Percentiles rank a stretch among this genome's conserved stretches.
Evolutionary conservation across 2,797 vertebrate species (phyloP).

Genomic region (Platyrinchus mystaceus): DNA sequence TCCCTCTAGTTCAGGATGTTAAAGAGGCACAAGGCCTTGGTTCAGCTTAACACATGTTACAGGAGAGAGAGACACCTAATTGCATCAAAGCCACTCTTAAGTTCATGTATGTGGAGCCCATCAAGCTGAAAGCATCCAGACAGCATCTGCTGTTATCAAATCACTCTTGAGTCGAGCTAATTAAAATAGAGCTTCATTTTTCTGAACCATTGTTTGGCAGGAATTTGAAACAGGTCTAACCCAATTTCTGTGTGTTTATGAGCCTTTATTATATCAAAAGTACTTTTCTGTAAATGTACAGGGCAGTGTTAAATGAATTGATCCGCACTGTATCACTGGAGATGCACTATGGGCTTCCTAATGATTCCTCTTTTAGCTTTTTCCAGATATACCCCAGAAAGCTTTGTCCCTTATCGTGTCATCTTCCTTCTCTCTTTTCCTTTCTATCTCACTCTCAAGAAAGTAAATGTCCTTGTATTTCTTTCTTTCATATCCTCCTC

Average conservation of each 20-base stretch:
- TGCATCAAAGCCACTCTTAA: slow-evolving; percentile 85
- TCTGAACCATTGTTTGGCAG: slow-evolving; percentile 93
- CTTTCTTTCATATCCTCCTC: slow-evolving; percentile 61
- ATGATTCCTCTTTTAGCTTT: slow-evolving; percentile 86
- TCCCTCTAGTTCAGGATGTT: slow-evolving; percentile 7
- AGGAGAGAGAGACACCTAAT: slow-evolving; percentile 83
- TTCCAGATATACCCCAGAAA: slow-evolving; percentile 67
- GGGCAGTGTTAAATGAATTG: slow-evolving; percentile 99
- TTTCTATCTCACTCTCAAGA: slow-evolving; percentile 50
- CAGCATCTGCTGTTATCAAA: slow-evolving; percentile 87
- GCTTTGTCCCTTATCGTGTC: slow-evolving; percentile 27
- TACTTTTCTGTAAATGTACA: slow-evolving; percentile 97
- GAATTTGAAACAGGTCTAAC: slow-evolving; percentile 94
- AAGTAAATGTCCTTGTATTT: slow-evolving; percentile 67
- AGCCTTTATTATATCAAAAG: slow-evolving; percentile 98
- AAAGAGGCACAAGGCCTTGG: slow-evolving; percentile 19
- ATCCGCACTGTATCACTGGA: slow-evolving; percentile 88
- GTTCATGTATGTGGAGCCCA: slow-evolving; percentile 84
- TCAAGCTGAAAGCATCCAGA: slow-evolving; percentile 89
- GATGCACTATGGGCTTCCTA: slow-evolving; percentile 87
- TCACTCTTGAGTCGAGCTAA: slow-evolving; percentile 91
- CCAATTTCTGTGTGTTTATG: slow-evolving; percentile 97
- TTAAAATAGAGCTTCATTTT: slow-evolving; percentile 99
- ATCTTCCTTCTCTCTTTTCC: slow-evolving; percentile 39
- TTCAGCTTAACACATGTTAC: slow-evolving; percentile 63